Evolutionary conservation across 2,888 invertebrate species (phyloP), one percentile per base, ranked within the genome.

Genomic region (Mesorhabditis spiculigera): DNA sequence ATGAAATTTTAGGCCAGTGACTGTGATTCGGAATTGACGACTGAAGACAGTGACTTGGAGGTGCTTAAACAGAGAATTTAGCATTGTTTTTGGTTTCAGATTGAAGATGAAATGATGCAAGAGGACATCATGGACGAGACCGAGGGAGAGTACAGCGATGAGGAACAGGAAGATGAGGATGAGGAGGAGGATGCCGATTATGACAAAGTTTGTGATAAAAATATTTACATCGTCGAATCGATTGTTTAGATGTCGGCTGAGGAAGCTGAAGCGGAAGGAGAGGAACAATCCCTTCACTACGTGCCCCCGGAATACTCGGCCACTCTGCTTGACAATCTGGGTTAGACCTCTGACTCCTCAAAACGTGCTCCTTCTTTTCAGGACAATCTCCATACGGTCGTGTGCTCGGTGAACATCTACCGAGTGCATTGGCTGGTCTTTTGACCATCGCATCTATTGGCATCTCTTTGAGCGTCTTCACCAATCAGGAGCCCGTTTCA

Each of bases 251-350:
- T 50, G 58, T 50, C 58, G 90, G 89, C 97, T 97, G 91, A 97
- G 97, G 90, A 97, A 97, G 87, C 95, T 95, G 58, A 50, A n/a
- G 58, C 58, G n/a, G 10, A 13, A 10, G 58, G n/a, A n/a, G n/a
- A 50, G 8, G 58, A 50, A n/a, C 10, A 10, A n/a, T 10, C 58
- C 3, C 58, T 50, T 50, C 58, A n/a, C 8, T 50, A 50, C n/a
- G 58, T 50, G 58, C 58, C 58, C 58, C 28, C 28, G 28, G 28
- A 28, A 28, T 28, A 28, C 28, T 28, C 28, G 28, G 28, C 28
- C 28, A 28, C 28, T 28, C 28, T 28, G 28, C 28, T 28, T 28
- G 28, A 28, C 28, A 28, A 28, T 28, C 28, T 28, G 28, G 28
- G 28, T 28, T 28, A 28, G 28, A 28, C 28, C 28, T 28, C 28